These are phyloP conservation scores for Xanthorhoe spadicearia DNA, from an alignment of 2,888 invertebrate species.

Conservation along the genomic window DNA sequence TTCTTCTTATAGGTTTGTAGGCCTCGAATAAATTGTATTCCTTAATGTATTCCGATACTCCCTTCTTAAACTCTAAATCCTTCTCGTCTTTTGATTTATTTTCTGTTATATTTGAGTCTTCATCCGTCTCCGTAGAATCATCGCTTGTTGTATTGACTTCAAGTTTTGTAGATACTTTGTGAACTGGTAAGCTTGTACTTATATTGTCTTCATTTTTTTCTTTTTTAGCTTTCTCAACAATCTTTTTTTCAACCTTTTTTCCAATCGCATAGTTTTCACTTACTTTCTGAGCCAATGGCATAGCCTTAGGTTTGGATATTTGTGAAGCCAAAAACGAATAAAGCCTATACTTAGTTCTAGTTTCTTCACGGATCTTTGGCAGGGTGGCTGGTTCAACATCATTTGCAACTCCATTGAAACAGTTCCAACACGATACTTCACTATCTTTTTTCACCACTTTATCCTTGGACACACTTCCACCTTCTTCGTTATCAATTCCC, in stretches of 20 bases:
- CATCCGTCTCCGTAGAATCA: conserved; percentile 29
- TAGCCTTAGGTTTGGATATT: conserved; percentile 66
- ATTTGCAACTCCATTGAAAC: conserved; percentile 59
- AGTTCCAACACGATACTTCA: conserved; percentile 74
- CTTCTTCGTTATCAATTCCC: conserved; percentile 42
- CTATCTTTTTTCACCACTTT: conserved; percentile 47
- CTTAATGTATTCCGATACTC: conserved; percentile 43
- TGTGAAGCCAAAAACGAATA: conserved; percentile 71
- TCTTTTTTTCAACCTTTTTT: conserved; percentile 66
- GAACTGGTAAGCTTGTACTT: background rate
- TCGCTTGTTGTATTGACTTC: conserved; percentile 13
- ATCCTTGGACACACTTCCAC: conserved; percentile 45
- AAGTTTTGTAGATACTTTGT: background rate
- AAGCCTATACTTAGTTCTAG: conserved; percentile 66
- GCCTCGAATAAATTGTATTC: conserved; percentile 46
- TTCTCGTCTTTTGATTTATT: conserved; percentile 28
- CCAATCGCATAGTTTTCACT: conserved; percentile 65
- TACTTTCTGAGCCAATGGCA: conserved; percentile 72
- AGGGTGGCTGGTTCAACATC: conserved; percentile 55
- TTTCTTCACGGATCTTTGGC: conserved; percentile 62
- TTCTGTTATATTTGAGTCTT: conserved; percentile 21
- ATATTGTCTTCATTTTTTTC: conserved; percentile 27
- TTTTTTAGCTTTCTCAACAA: conserved; percentile 48
- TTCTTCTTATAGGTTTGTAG: conserved; percentile 43
- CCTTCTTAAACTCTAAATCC: conserved; percentile 32